phyloP scores from a whole-genome alignment of 2,888 invertebrate species.

The Aphidoletes aphidimyza region DNA sequence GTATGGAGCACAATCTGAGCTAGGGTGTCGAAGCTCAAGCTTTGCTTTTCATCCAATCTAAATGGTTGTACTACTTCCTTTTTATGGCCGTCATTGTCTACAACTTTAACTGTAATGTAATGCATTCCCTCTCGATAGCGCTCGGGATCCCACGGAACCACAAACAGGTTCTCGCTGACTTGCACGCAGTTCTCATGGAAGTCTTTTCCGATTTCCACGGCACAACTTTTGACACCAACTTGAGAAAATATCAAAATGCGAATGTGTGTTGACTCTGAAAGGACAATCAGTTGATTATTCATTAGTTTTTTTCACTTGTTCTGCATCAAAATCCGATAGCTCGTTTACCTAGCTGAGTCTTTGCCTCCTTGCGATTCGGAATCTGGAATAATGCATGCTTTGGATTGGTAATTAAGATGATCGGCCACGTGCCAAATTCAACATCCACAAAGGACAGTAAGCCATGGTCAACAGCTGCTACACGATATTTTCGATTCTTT shows the following conservation, averaged over 20 bases:
- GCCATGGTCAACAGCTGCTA: conserved; percentile 90
- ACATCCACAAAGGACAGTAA: conserved; percentile 86
- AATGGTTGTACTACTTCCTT: conserved; percentile 73
- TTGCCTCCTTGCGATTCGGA: conserved; percentile 76
- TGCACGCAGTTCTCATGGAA: conserved; percentile 73
- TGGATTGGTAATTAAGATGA: conserved; percentile 87
- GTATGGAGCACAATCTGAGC: conserved; percentile 82
- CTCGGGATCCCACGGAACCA: conserved; percentile 77
- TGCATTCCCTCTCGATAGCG: conserved; percentile 75
- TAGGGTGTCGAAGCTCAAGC: conserved; percentile 72
- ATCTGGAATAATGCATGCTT: conserved; percentile 81
- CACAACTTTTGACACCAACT: conserved; percentile 73
- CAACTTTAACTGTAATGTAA: conserved; percentile 71
- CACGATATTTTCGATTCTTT: conserved; percentile 83
- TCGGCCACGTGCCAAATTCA: conserved; percentile 81
- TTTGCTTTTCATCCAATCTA: conserved; percentile 77
- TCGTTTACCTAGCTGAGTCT: conserved; percentile 56
- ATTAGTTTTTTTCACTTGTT: not conserved
- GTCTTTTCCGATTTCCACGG: conserved; percentile 74
- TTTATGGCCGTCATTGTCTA: conserved; percentile 71
- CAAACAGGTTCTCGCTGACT: conserved; percentile 77
- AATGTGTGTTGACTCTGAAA: conserved; percentile 81
- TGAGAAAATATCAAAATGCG: conserved; percentile 82
- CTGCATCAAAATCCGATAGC: not conserved
- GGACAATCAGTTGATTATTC: not conserved